Evolutionary conservation across 2,797 vertebrate genomes (phyloP).

Genomic region (Hydrocynus forskahlii): DNA sequence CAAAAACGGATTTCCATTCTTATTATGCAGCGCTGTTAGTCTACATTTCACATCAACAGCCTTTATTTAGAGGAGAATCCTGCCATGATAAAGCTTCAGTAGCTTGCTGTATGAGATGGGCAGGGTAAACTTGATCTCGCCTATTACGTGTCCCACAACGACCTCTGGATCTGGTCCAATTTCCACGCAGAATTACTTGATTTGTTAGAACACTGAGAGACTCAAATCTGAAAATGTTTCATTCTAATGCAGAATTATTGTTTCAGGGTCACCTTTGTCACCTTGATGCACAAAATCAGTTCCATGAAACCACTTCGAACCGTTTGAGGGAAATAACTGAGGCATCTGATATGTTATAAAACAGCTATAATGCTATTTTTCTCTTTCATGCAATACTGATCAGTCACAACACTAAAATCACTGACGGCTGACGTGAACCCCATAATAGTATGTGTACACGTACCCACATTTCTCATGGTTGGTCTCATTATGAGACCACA

Average conservation of each 20-base stretch:
- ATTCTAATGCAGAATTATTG: too few species aligned
- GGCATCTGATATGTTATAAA: too few species aligned
- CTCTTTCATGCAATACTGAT: too few species aligned
- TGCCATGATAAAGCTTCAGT: neutral
- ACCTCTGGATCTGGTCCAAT: neutral
- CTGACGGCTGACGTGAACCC: too few species aligned
- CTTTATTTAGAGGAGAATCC: neutral
- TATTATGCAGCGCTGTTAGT: neutral
- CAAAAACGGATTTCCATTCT: conserved; percentile 14
- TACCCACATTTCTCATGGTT: too few species aligned
- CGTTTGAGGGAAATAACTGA: neutral
- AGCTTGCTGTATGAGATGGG: neutral
- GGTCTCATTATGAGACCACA: too few species aligned
- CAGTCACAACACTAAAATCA: too few species aligned
- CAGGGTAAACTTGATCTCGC: neutral
- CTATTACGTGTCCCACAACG: neutral
- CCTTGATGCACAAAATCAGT: too few species aligned
- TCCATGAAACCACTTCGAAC: too few species aligned
- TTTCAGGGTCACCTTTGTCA: too few species aligned
- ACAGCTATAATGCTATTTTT: too few species aligned
- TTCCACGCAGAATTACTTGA: neutral
- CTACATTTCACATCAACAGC: neutral
- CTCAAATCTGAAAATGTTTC: neutral
- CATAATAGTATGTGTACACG: too few species aligned
- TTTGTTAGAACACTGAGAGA: neutral